Evolutionary conservation across 2,888 invertebrate genomes (phyloP).

Genomic region (Drepanosiphum platanoidis): DNA sequence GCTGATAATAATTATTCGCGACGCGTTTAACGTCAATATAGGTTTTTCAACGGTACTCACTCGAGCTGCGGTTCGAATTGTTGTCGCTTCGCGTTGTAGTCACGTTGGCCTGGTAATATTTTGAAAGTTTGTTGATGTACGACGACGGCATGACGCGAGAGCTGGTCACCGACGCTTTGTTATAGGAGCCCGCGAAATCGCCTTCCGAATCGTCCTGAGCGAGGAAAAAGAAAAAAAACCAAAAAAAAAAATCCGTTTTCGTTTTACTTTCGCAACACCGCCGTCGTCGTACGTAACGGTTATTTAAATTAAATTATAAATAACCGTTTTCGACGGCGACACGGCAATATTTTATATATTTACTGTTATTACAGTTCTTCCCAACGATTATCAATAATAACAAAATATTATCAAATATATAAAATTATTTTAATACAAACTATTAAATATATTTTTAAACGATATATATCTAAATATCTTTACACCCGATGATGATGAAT

Average conservation of each 20-base stretch:
- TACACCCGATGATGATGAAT: no score
- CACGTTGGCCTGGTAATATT: constrained; percentile 65
- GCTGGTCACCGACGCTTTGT: constrained; percentile 65
- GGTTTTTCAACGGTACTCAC: constrained; percentile 60
- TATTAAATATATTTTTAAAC: no score
- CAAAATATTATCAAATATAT: no score
- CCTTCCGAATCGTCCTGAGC: constrained; percentile 63
- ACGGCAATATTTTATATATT: no score
- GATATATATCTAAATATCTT: no score
- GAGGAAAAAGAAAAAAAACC: not conserved
- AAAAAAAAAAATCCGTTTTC: not conserved
- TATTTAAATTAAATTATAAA: no score
- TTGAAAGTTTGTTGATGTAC: constrained; percentile 65
- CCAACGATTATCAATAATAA: no score
- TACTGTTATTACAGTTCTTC: no score
- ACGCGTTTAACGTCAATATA: not conserved
- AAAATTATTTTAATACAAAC: no score
- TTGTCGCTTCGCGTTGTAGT: constrained; percentile 63
- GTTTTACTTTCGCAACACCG: not conserved
- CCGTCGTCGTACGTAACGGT: no score
- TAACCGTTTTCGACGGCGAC: no score
- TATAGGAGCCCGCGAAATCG: constrained; percentile 66
- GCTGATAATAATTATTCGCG: no score
- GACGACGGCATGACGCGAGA: constrained; percentile 64
- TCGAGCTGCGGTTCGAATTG: constrained; percentile 63